These are phyloP conservation scores for Myxocyprinus asiaticus DNA, from an alignment of 2,113 vertebrate species.

Conservation along the genomic window DNA sequence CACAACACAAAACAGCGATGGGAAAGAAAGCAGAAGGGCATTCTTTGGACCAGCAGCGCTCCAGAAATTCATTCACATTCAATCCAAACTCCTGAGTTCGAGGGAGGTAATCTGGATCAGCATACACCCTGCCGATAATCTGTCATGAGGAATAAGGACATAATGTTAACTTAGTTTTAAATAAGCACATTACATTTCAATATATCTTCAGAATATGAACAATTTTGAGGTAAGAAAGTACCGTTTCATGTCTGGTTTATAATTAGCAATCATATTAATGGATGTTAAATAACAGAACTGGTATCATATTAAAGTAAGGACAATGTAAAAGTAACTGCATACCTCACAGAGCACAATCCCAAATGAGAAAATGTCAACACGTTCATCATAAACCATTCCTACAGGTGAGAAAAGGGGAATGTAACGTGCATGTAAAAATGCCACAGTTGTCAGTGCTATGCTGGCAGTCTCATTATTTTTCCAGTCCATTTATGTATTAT, in stretches of 20 bases:
- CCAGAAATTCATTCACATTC: constrained; percentile 85
- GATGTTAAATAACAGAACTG: too few relatives aligned
- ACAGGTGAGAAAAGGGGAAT: not conserved
- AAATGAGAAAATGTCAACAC: constrained; percentile 95
- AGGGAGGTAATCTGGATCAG: constrained; percentile 93
- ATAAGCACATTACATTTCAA: not conserved
- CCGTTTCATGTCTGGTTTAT: too few relatives aligned
- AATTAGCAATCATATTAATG: not conserved
- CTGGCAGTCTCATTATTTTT: not conserved
- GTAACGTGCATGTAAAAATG: too few relatives aligned
- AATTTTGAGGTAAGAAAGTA: too few relatives aligned
- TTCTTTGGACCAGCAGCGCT: constrained; percentile 80
- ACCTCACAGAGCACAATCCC: constrained; percentile 96
- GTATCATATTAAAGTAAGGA: too few relatives aligned
- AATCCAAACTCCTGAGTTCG: constrained; percentile 91
- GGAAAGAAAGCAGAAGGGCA: constrained; percentile 92
- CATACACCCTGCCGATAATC: constrained; percentile 94
- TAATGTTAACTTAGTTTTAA: not conserved
- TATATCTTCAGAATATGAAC: not conserved
- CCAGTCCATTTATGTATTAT: not conserved
- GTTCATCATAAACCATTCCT: constrained; percentile 95
- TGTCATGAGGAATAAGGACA: constrained; percentile 53
- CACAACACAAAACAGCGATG: constrained; percentile 87
- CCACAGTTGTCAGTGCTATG: not conserved
- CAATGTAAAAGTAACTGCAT: not conserved